Evolutionary conservation across 2,113 vertebrate genomes (phyloP).

Genomic region (Pleuronectes platessa): DNA sequence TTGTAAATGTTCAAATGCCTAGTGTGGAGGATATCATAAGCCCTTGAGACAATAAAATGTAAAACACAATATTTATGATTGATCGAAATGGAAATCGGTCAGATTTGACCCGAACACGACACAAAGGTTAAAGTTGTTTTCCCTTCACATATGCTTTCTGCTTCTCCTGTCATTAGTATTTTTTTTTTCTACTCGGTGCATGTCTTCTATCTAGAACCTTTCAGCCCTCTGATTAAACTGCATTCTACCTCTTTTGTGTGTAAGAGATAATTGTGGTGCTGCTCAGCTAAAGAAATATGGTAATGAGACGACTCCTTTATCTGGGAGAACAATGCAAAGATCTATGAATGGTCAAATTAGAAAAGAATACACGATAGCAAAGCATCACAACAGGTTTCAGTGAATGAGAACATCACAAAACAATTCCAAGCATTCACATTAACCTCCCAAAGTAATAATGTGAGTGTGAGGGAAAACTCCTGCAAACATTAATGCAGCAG

Average conservation of each 20-base stretch:
- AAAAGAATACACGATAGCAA: background rate
- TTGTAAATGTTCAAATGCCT: no score
- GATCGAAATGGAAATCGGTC: no score
- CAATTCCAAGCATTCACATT: slow-evolving; percentile 25
- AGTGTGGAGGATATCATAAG: no score
- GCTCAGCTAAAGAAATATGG: background rate
- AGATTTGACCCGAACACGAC: no score
- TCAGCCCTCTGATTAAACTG: background rate
- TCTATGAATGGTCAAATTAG: slow-evolving; percentile 3
- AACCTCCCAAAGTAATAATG: slow-evolving; percentile 3
- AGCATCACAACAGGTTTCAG: slow-evolving; percentile 10
- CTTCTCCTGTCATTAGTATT: no score
- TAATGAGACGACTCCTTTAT: background rate
- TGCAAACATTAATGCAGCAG: slow-evolving; percentile 18
- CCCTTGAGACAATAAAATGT: no score
- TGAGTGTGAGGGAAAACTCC: background rate
- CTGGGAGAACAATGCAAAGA: slow-evolving; percentile 3
- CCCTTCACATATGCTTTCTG: no score
- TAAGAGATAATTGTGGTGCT: background rate
- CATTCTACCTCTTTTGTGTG: slow-evolving; percentile 22
- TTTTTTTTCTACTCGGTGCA: no score
- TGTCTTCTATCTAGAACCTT: no score
- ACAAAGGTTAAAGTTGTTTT: no score
- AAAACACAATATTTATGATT: no score
- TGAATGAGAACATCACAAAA: slow-evolving; percentile 3